Conservation (phyloP, 1,140 invertebrate genomes). For the Diorhabda carinulata region DNA sequence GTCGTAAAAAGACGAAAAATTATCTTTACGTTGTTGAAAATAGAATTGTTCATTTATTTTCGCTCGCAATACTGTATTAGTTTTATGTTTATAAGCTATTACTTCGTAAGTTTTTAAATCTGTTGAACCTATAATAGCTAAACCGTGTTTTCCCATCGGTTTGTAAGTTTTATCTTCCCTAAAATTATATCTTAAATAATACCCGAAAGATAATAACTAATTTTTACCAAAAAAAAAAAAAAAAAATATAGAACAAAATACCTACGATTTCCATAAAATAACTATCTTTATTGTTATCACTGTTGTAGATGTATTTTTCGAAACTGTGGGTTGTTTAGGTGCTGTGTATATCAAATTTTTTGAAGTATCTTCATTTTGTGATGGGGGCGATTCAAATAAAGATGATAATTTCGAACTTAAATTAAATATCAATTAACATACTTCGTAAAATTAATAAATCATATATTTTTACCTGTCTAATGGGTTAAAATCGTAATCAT, state of each 20-base stretch:
- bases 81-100: conserved; percentile 34
- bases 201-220: not conserved
- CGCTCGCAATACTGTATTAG: conserved; percentile 26
- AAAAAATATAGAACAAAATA: not conserved
- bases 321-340: conserved; percentile 33
- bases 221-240: not conserved
- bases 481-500: conserved; percentile 26
- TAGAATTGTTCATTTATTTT: conserved; percentile 24
- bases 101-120: conserved; percentile 27
- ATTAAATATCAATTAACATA: conserved; percentile 4
- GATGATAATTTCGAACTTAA: conserved; percentile 34
- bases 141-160: conserved; percentile 29
- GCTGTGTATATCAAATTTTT: conserved; percentile 32
- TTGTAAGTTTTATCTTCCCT: conserved; percentile 25
- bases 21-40: conserved; percentile 27
- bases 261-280: conserved; percentile 32
- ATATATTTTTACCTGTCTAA: conserved; percentile 19
- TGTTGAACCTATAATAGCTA: conserved; percentile 30
- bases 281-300: conserved; percentile 29
- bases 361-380: conserved; percentile 11
- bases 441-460: conserved; percentile 6
- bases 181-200: conserved; percentile 17
- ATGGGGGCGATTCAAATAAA: conserved; percentile 25
- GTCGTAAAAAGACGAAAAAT: conserved; percentile 32
- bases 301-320: not conserved